A percentile compares a stretch with the other conserved stretches of the same genome.
phyloP scores from a whole-genome alignment of 2,888 invertebrate genomes.

The Pheosia gnoma region DNA sequence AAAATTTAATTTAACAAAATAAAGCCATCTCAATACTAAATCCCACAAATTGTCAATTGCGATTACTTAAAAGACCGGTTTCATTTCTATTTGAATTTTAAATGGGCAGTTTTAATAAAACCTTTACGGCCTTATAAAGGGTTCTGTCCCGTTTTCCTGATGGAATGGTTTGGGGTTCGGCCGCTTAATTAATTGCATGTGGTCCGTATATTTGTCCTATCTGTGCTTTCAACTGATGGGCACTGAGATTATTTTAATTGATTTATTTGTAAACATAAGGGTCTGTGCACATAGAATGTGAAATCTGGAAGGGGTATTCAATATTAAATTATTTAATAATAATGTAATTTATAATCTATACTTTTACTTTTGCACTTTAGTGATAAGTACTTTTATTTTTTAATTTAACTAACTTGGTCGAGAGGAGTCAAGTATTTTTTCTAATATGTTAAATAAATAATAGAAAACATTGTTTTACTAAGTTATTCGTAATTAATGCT shows the following conservation, averaged over 20 bases:
- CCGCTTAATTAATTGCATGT: constrained; percentile 39
- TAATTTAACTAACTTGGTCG: too few species aligned
- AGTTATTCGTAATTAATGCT: too few species aligned
- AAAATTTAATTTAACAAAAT: not conserved
- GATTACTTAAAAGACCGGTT: constrained; percentile 26
- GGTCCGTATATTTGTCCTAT: constrained; percentile 15
- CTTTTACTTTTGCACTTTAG: too few species aligned
- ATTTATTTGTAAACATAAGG: constrained; percentile 6
- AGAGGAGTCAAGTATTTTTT: too few species aligned
- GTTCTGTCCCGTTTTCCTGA: constrained; percentile 33
- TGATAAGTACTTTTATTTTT: too few species aligned
- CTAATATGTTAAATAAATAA: too few species aligned
- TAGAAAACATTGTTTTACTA: too few species aligned
- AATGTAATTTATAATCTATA: too few species aligned
- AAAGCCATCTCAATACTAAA: not conserved
- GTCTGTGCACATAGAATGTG: not conserved
- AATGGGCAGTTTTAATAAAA: constrained; percentile 42
- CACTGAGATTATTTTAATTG: constrained; percentile 3
- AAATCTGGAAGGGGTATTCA: too few species aligned
- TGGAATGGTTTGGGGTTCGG: constrained; percentile 33
- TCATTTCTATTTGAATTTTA: constrained; percentile 40
- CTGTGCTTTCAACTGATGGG: constrained; percentile 1
- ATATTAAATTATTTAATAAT: too few species aligned
- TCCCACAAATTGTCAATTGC: constrained; percentile 23
- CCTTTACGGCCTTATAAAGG: constrained; percentile 34